Evolutionary conservation across 2,888 invertebrate genomes (phyloP), one percentile per base, ranked within the genome.

Genomic region (Teleogryllus oceanicus): DNA sequence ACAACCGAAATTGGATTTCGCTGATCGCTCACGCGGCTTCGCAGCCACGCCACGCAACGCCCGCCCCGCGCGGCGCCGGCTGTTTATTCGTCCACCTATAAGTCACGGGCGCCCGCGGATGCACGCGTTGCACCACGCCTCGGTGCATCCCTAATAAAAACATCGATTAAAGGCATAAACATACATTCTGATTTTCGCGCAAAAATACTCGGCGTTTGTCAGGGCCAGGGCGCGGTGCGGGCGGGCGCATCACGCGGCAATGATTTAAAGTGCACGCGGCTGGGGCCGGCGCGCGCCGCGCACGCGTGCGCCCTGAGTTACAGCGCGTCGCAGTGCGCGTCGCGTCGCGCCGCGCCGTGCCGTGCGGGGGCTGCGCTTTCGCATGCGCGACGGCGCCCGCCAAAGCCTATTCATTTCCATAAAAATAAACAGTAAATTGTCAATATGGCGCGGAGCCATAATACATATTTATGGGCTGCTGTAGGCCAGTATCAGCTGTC

Each of bases 401-500:
- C 62, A 62, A 62, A 62, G 62, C 62, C 62, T 62, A 62, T 62
- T 62, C 62, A 62, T 62, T 62, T 62, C 62, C 62, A 62, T 62
- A 62, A 62, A 62, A 62, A 62, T 62, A 62, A 62, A 62, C 62
- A 62, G 62, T 62, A 62, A 62, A 62, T 62, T 62, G 62, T 62
- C 62, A 62, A 62, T 62, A 13, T 16, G 16, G 62, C 8, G 62
- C 62, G 62, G 13, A n/a, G 62, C 62, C 62, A 62, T 62, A 62
- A 62, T 62, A n/a, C 62, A 62, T 62, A 62, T 62, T 62, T 62
- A 62, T 62, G 62, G 62, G 62, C 62, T 62, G 62, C 62, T 62
- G 62, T 62, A 62, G 62, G 62, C 62, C 62, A 62, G 62, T 62
- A 62, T 62, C 62, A 62, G 62, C 62, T 62, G 62, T 62, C 62